Evolutionary conservation across 92 coral and sea anemone species (phyloP).

Genomic region (Zoanthus sociatus): DNA sequence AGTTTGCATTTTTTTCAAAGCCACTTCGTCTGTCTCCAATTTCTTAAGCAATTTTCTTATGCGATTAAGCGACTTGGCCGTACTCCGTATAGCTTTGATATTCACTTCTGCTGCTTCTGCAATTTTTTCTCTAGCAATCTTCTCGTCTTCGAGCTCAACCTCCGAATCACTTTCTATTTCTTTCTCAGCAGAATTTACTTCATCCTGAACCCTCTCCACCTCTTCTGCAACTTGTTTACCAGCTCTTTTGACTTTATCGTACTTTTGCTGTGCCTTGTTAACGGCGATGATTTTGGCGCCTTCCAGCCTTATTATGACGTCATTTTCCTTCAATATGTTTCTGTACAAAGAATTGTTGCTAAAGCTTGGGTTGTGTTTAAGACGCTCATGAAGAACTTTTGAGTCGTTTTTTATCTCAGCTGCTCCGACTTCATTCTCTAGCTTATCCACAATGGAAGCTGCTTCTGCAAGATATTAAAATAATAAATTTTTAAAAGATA

Average conservation of each 20-base stretch:
- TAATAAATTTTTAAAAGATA: background rate
- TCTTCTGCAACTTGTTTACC: conserved; percentile 69
- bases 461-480: conserved; percentile 54
- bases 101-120: conserved; percentile 76
- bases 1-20: conserved; percentile 19
- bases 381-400: conserved; percentile 60
- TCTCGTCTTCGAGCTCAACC: conserved; percentile 78
- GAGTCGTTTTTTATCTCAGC: conserved; percentile 78
- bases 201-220: conserved; percentile 61
- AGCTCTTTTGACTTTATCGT: conserved; percentile 51
- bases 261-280: conserved; percentile 68
- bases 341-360: conserved; percentile 57
- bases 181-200: conserved; percentile 73
- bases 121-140: conserved; percentile 73
- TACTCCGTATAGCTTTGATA: conserved; percentile 57
- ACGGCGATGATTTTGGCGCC: conserved; percentile 83
- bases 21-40: conserved; percentile 72
- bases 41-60: conserved; percentile 71
- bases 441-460: conserved; percentile 68
- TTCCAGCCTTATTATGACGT: conserved; percentile 77
- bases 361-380: conserved; percentile 61
- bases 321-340: conserved; percentile 64
- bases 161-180: conserved; percentile 73
- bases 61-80: conserved; percentile 68
- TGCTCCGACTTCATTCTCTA: conserved; percentile 78